Evolutionary conservation across 2,113 vertebrate species (phyloP).

Genomic region (Syrmaticus mikado): DNA sequence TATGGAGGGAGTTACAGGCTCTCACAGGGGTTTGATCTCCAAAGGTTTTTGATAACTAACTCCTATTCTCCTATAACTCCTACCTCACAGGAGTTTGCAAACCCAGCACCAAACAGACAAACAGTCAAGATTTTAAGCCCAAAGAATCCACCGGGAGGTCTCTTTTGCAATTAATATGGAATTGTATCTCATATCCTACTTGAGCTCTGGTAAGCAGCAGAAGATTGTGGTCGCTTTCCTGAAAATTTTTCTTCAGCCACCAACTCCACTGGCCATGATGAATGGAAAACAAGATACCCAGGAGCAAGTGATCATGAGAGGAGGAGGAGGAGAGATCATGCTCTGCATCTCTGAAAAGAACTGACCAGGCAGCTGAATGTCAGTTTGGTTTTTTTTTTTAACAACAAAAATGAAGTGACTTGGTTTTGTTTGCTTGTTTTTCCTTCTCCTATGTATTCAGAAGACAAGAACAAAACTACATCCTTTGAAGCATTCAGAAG

Average conservation of each 20-base stretch:
- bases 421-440: not conserved
- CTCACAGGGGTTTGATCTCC: not conserved
- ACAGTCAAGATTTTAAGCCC: not conserved
- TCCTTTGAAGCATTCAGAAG: not conserved
- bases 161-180: not conserved
- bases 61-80: not conserved
- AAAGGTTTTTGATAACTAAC: not conserved
- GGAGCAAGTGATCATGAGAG: fast-evolving
- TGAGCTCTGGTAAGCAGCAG: not conserved
- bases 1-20: not conserved
- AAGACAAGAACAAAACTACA: not conserved
- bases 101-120: not conserved
- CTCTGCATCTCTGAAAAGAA: not conserved
- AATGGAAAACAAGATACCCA: not conserved
- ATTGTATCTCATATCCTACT: not conserved
- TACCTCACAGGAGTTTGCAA: not conserved
- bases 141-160: not conserved
- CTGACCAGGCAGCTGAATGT: not conserved
- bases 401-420: not conserved
- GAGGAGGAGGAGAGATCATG: not conserved
- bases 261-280: not conserved
- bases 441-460: not conserved
- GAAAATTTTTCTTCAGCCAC: not conserved
- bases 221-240: not conserved
- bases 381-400: not conserved